Percentiles rank a stretch among this genome's conserved stretches.
Evolutionary conservation across 2,888 invertebrate species (phyloP).

Genomic region (Pyrrhia umbra): DNA sequence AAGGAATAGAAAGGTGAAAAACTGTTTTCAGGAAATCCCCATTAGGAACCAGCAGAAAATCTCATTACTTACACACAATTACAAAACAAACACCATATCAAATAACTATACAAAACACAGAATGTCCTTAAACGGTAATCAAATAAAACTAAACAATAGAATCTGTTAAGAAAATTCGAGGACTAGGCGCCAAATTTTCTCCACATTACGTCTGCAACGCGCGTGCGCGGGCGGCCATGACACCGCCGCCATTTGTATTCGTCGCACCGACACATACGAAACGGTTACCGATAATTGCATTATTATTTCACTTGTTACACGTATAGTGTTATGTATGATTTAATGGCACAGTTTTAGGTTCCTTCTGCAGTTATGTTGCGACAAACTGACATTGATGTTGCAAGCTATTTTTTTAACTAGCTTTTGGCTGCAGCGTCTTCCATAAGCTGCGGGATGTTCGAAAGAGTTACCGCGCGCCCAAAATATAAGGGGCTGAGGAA

Average conservation of each 20-base stretch:
- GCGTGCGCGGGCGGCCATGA: slow-evolving; percentile 74
- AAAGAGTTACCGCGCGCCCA: too few relatives aligned
- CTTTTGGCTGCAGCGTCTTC: neutral
- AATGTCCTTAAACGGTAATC: slow-evolving; percentile 39
- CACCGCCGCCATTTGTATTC: slow-evolving; percentile 74
- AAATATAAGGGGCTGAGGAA: too few relatives aligned
- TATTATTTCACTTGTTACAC: slow-evolving; percentile 70
- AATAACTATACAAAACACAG: slow-evolving; percentile 9
- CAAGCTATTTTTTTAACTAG: neutral
- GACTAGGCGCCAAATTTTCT: slow-evolving; percentile 65
- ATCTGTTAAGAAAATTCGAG: slow-evolving; percentile 35
- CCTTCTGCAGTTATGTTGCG: slow-evolving; percentile 42
- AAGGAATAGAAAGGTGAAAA: too few relatives aligned
- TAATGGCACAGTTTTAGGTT: slow-evolving; percentile 51
- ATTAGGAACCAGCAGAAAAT: neutral
- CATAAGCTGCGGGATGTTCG: neutral
- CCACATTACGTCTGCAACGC: slow-evolving; percentile 64
- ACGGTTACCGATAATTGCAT: slow-evolving; percentile 70
- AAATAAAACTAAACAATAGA: slow-evolving; percentile 19
- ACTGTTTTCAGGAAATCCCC: slow-evolving; percentile 25
- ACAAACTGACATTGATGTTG: slow-evolving; percentile 33
- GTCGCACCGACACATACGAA: slow-evolving; percentile 51
- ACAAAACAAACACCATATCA: slow-evolving; percentile 25
- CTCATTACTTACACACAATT: neutral
- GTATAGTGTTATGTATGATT: slow-evolving; percentile 60